Evolutionary conservation across 1,140 invertebrate species (phyloP).

Genomic region (Dufourea novaeangliae): DNA sequence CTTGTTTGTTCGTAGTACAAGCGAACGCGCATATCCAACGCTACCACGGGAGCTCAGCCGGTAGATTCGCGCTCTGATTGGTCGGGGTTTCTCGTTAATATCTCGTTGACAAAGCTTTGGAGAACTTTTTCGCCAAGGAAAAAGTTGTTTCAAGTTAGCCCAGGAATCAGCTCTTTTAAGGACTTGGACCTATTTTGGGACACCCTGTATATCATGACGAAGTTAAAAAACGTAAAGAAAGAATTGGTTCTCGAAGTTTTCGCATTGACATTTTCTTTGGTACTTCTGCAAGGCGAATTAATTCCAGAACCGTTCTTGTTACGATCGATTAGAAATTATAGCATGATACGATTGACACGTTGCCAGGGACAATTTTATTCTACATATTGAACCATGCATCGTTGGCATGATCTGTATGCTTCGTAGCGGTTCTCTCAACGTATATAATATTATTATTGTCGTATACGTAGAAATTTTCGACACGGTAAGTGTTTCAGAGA

Average conservation of each 20-base stretch:
- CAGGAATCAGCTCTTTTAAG: too few relatives aligned
- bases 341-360: conserved; percentile 13
- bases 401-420: conserved; percentile 36
- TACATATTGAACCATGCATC: conserved; percentile 6
- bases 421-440: conserved; percentile 27
- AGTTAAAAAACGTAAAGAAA: too few relatives aligned
- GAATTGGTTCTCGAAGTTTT: background rate
- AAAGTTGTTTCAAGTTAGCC: too few relatives aligned
- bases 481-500: conserved; percentile 24
- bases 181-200: too few relatives aligned
- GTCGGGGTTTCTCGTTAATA: too few relatives aligned
- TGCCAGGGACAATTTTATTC: conserved; percentile 25
- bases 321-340: background rate
- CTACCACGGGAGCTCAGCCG: too few relatives aligned
- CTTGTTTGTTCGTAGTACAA: too few relatives aligned
- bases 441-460: conserved; percentile 37
- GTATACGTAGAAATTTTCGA: conserved; percentile 18
- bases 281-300: conserved; percentile 10
- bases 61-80: too few relatives aligned
- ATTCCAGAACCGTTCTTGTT: conserved; percentile 4
- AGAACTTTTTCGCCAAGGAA: too few relatives aligned
- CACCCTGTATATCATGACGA: too few relatives aligned
- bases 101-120: too few relatives aligned
- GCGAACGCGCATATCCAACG: too few relatives aligned
- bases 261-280: background rate